These are phyloP conservation scores for Oreortyx pictus DNA, from an alignment of 2,797 vertebrate genomes.

Conservation along the genomic window DNA sequence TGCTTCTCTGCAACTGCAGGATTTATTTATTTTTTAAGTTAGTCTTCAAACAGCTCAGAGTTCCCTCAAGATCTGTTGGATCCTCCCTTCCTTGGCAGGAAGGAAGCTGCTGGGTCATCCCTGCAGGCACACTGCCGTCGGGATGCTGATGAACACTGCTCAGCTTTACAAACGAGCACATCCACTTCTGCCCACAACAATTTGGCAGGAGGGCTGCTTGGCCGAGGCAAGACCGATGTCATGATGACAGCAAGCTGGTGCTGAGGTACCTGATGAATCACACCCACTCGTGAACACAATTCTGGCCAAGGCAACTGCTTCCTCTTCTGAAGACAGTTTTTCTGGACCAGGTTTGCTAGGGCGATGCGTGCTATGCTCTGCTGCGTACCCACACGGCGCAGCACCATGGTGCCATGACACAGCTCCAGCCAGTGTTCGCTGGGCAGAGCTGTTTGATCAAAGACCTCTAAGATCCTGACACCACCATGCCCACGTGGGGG, in stretches of 20 bases:
- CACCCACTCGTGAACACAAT: background rate
- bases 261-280: background rate
- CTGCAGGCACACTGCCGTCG: background rate
- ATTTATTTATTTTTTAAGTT: background rate
- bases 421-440: background rate
- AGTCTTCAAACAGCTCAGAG: background rate
- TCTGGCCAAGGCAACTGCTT: rapidly evolving
- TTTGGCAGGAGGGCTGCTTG: background rate
- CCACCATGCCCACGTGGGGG: too few species aligned
- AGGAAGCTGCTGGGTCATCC: background rate
- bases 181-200: background rate
- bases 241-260: background rate
- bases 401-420: background rate
- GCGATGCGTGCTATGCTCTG: background rate
- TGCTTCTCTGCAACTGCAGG: background rate
- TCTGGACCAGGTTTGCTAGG: background rate
- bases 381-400: rapidly evolving
- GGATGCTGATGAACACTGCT: background rate
- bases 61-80: background rate
- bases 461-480: too few species aligned
- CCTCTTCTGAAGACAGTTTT: rapidly evolving
- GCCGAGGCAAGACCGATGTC: rapidly evolving
- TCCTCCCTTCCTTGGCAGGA: background rate
- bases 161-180: background rate
- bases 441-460: background rate